Evolutionary conservation across 2,113 vertebrate genomes (phyloP), one percentile per base, ranked within the genome.

Genomic region (Chrysochloris asiatica): DNA sequence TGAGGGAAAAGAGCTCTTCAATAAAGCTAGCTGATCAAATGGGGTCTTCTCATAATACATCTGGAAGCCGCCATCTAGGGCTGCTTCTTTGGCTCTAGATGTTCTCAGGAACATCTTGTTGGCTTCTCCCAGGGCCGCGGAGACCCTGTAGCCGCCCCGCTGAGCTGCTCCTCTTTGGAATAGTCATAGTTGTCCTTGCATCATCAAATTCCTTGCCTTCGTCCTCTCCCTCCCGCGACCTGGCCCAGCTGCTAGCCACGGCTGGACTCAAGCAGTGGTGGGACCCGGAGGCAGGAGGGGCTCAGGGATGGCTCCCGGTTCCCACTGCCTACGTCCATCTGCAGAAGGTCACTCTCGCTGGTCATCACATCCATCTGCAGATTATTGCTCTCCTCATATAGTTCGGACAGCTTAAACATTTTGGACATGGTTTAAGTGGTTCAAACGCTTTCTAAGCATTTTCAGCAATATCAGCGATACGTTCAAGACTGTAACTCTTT

Each of bases 1-100:
- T 96, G 1, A 96, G 96, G 5, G 95, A 96, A 45, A 96, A 96
- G 6, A 96, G 95, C 95, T 96, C 96, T 33, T 95, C 95, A 67
- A 96, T n/a, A n/a, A n/a, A n/a, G n/a, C n/a, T n/a, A n/a, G n/a
- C n/a, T n/a, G n/a, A n/a, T n/a, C n/a, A n/a, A n/a, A n/a, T n/a
- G n/a, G n/a, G n/a, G n/a, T n/a, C n/a, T n/a, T n/a, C n/a, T n/a
- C n/a, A n/a, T n/a, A n/a, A n/a, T n/a, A n/a, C n/a, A n/a, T n/a
- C n/a, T n/a, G n/a, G n/a, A n/a, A n/a, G n/a, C n/a, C n/a, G n/a
- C n/a, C n/a, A n/a, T n/a, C n/a, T n/a, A n/a, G n/a, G n/a, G n/a
- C n/a, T n/a, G n/a, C n/a, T n/a, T n/a, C n/a, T n/a, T n/a, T n/a
- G n/a, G n/a, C n/a, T n/a, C n/a, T n/a, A n/a, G n/a, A n/a, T n/a